phyloP scores from a whole-genome alignment of 2,888 invertebrate genomes.

The Troides aeacus region DNA sequence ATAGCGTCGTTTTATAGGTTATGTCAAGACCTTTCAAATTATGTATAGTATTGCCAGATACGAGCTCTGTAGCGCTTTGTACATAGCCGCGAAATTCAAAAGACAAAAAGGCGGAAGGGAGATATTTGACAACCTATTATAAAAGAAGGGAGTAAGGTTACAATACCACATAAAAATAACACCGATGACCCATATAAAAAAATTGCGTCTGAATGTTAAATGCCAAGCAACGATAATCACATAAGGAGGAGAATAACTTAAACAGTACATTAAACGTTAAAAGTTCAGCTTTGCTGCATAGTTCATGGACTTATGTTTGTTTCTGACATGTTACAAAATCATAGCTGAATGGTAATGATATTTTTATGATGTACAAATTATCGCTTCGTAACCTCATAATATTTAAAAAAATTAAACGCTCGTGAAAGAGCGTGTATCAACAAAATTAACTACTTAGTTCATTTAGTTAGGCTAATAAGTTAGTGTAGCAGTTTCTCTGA shows the following conservation, averaged over 20 bases:
- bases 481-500: no score
- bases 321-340: conserved; percentile 19
- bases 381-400: conserved; percentile 15
- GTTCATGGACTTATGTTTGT: conserved; percentile 21
- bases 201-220: conserved; percentile 1
- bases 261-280: conserved; percentile 6
- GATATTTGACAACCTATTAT: no score
- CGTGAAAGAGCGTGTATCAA: not conserved
- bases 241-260: conserved; percentile 4
- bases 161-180: no score
- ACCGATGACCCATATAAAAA: not conserved
- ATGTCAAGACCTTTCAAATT: no score
- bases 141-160: no score
- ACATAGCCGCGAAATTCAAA: no score
- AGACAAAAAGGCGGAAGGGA: no score
- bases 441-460: not conserved
- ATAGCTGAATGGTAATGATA: conserved; percentile 22
- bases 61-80: no score
- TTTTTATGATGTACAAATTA: conserved; percentile 14
- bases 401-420: not conserved
- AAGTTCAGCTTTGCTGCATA: conserved; percentile 8
- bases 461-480: no score
- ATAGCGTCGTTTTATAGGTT: no score
- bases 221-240: conserved; percentile 10
- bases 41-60: no score